Base-by-base conservation (phyloP, 64 coral and sea anemone genomes). In the Stylophora pistillata region DNA sequence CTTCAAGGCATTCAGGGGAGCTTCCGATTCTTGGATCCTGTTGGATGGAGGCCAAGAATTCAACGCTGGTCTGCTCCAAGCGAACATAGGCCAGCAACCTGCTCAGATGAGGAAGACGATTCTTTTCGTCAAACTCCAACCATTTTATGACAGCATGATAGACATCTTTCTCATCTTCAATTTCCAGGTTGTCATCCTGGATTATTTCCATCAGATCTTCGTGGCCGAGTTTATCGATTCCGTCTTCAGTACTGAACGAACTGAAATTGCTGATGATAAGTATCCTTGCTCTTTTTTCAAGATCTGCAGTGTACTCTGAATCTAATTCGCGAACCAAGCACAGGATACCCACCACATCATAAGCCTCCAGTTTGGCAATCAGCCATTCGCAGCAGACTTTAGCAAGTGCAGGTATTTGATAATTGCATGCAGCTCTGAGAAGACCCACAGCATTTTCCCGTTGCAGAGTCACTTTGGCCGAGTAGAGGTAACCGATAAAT, bases 111-210 rank as follows among this genome's bases (percentile, higher is more conserved):
- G 28, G n/a, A 10, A 28, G 29, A 70, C 87, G 87, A 63, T 74
- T 66, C 55, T 65, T 17, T 16, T 76, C 25, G 26, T 78, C 87
- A 31, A 14, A 0, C 20, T 78, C 87, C 5, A 89, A 56, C 87
- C 87, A 89, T 56, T 69, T 70, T 74, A 89, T 54, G 37, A 78
- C 41, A 78, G 53, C 87, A 31, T 55, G 18, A 78, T 70, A 55
- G 13, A 89, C 87, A 20, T 89, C 74, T 89, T 89, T 74, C 53
- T 89, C 87, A 23, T 13, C 53, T 27, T 71, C 25, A 53, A 89
- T 58, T 21, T 30, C 61, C 1, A 89, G 87, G 4, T 41, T 27
- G 2, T 89, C 87, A 25, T 89, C 37, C 17, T 30, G 23, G 53
- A 89, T 79, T 13, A 89, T 56, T 30, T 89, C 74, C 6, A 69